Evolutionary conservation across 1,140 invertebrate genomes (phyloP).

Genomic region (Cydia strobilella): DNA sequence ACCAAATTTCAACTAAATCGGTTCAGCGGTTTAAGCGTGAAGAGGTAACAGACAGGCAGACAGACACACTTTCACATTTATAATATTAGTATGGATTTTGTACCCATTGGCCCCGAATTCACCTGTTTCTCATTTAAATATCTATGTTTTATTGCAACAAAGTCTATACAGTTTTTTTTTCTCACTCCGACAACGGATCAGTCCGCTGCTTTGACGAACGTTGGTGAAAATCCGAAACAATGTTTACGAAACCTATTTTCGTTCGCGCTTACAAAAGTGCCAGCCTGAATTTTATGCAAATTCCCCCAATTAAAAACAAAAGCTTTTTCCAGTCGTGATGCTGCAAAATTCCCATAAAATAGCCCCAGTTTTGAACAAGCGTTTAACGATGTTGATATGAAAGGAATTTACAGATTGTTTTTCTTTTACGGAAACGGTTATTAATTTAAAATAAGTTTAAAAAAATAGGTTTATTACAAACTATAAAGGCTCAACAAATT

Average conservation of each 20-base stretch:
- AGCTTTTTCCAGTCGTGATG: conserved; percentile 36
- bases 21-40: too few species aligned
- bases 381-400: conserved; percentile 29
- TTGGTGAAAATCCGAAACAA: conserved; percentile 31
- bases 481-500: too few species aligned
- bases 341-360: conserved; percentile 36
- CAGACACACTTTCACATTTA: too few species aligned
- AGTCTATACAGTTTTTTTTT: not conserved
- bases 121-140: not conserved
- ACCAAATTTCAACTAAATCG: too few species aligned
- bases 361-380: conserved; percentile 1
- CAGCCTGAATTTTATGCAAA: conserved; percentile 46
- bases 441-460: not conserved
- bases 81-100: too few species aligned
- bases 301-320: conserved; percentile 44
- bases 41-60: too few species aligned
- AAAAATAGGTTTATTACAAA: too few species aligned
- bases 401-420: not conserved
- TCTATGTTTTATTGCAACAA: not conserved
- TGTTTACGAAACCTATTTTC: conserved; percentile 45
- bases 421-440: not conserved
- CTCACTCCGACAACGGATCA: not conserved
- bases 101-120: not conserved
- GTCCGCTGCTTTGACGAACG: not conserved
- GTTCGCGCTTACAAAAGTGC: conserved; percentile 43